phyloP scores from a whole-genome alignment of 2,113 vertebrate species.

The Lasiurus borealis region DNA sequence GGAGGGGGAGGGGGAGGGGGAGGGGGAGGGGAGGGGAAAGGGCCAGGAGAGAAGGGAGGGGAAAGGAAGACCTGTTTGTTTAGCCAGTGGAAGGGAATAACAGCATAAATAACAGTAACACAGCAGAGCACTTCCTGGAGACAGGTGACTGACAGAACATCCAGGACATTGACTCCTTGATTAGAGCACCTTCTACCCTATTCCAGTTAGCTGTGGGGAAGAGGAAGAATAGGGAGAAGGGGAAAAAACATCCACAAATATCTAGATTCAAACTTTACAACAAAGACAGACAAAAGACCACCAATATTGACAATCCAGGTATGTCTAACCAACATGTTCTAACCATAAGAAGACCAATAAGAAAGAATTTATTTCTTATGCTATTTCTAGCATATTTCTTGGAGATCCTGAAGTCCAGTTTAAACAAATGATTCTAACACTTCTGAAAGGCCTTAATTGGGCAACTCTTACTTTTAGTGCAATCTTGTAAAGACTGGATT shows the following conservation, averaged over 20 bases:
- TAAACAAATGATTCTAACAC: constrained; percentile 69
- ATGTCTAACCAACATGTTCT: neutral
- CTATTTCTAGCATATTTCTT: constrained; percentile 35
- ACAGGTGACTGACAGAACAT: neutral
- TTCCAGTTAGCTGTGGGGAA: neutral
- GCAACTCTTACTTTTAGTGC: constrained; percentile 26
- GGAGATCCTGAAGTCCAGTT: constrained; percentile 44
- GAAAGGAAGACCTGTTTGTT: too few species aligned
- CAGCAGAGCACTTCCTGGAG: neutral
- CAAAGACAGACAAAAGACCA: constrained; percentile 55
- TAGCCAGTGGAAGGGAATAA: too few species aligned
- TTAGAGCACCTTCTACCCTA: neutral
- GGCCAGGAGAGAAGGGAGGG: too few species aligned
- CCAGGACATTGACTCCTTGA: neutral
- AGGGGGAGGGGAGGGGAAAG: too few species aligned
- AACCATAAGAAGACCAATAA: neutral
- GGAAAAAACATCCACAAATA: neutral
- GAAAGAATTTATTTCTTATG: constrained; percentile 23
- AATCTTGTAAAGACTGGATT: constrained; percentile 48
- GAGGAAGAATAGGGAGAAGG: neutral
- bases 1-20: too few species aligned
- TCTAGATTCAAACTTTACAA: constrained; percentile 46
- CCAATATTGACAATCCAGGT: constrained; percentile 1
- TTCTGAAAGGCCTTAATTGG: constrained; percentile 51
- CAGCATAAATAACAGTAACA: neutral